Evolutionary conservation across 2,113 vertebrate genomes (phyloP).

Genomic region (Odobenus rosmarus): DNA sequence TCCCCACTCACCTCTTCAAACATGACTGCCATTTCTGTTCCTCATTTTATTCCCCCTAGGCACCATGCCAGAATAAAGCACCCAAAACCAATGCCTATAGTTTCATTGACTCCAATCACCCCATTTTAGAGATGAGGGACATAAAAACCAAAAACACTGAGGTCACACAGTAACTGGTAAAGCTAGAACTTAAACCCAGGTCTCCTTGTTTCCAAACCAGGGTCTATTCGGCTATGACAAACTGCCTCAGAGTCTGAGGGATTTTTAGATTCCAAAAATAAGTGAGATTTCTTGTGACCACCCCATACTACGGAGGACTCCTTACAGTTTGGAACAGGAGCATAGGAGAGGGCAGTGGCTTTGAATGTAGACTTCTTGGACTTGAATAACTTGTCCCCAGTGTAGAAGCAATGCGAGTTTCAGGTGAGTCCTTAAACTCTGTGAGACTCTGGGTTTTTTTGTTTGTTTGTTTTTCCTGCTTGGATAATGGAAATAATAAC

Average conservation of each 20-base stretch:
- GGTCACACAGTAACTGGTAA: background rate
- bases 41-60: background rate
- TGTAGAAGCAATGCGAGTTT: background rate
- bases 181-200: background rate
- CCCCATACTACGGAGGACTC: background rate
- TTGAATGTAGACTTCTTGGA: background rate
- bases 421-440: background rate
- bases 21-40: background rate
- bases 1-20: too few relatives aligned
- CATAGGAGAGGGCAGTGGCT: background rate
- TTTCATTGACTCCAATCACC: background rate
- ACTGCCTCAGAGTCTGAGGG: background rate
- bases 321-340: background rate
- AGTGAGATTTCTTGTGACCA: background rate
- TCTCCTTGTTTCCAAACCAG: background rate
- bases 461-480: background rate
- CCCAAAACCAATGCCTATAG: background rate
- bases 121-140: background rate
- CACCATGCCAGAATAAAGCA: background rate
- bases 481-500: background rate
- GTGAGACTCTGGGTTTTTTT: background rate
- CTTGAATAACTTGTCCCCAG: background rate
- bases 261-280: background rate
- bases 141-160: background rate
- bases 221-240: background rate